Conservation (phyloP, 2,888 invertebrate genomes). For the Mythimna lalbum region DNA sequence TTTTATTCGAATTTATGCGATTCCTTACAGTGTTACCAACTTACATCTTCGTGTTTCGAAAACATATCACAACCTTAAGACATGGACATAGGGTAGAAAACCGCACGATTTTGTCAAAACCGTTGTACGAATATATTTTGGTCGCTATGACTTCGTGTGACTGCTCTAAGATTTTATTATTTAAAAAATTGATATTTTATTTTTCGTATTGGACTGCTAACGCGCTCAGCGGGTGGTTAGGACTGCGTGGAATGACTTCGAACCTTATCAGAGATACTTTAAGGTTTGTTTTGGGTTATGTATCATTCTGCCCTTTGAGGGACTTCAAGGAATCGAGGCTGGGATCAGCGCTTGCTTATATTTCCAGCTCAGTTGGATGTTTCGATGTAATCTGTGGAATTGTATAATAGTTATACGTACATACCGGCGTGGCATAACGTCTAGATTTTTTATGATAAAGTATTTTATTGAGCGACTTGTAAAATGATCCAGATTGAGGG, state of each 20-base stretch:
- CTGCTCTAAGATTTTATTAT: conserved; percentile 90
- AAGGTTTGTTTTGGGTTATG: conserved; percentile 69
- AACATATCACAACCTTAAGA: conserved; percentile 64
- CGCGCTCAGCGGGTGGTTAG: conserved; percentile 86
- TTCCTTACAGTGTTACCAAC: conserved; percentile 74
- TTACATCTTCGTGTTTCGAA: conserved; percentile 51
- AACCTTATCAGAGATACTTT: conserved; percentile 65
- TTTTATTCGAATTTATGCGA: conserved; percentile 90
- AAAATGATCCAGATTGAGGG: conserved; percentile 56
- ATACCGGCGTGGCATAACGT: conserved; percentile 49
- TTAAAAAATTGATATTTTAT: conserved; percentile 89
- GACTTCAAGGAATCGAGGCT: conserved; percentile 83
- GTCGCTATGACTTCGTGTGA: conserved; percentile 83
- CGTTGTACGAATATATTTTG: conserved; percentile 67
- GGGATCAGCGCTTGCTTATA: conserved; percentile 75
- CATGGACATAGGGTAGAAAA: conserved; percentile 72
- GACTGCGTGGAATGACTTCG: conserved; percentile 60
- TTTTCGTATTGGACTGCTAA: conserved; percentile 87
- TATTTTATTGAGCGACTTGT: conserved; percentile 54
- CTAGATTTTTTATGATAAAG: conserved; percentile 62
- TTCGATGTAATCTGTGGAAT: conserved; percentile 81
- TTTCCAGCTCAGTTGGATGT: conserved; percentile 80
- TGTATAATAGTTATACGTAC: conserved; percentile 66
- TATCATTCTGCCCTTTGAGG: conserved; percentile 72
- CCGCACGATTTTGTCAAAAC: conserved; percentile 59